Conservation (phyloP, 2,113 vertebrate species). For the Australoheros scitulus region DNA sequence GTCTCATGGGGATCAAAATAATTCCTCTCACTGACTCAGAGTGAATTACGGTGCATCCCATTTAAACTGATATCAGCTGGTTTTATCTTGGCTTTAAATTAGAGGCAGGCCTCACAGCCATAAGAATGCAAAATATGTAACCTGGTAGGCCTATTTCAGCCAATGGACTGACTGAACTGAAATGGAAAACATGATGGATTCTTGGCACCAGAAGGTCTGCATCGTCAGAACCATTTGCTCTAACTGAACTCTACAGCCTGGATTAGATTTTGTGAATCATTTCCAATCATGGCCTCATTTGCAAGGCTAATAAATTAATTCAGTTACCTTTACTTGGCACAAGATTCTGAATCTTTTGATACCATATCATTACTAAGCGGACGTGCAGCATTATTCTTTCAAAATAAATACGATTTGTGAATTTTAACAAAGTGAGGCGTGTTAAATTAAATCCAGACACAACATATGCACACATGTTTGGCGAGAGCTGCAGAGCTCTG, state of each 20-base stretch:
- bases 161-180: constrained; percentile 28
- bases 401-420: constrained; percentile 52
- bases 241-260: constrained; percentile 53
- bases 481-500: constrained; percentile 10
- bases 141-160: constrained; percentile 43
- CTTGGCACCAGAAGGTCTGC: constrained; percentile 56
- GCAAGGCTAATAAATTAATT: constrained; percentile 52
- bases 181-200: constrained; percentile 42
- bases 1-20: background rate
- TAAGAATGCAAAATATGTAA: constrained; percentile 45
- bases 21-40: constrained; percentile 17
- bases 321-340: constrained; percentile 47
- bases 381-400: constrained; percentile 33
- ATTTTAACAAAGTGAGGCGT: constrained; percentile 22
- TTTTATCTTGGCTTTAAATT: constrained; percentile 53
- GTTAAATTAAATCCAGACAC: constrained; percentile 56
- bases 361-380: constrained; percentile 25
- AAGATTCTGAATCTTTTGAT: constrained; percentile 34
- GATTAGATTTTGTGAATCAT: constrained; percentile 60
- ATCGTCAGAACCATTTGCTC: constrained; percentile 20
- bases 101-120: constrained; percentile 34
- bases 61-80: constrained; percentile 25
- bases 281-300: constrained; percentile 58
- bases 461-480: constrained; percentile 20
- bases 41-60: constrained; percentile 18